phyloP scores from a whole-genome alignment of 2,888 invertebrate genomes.

The Poecilus cupreus region DNA sequence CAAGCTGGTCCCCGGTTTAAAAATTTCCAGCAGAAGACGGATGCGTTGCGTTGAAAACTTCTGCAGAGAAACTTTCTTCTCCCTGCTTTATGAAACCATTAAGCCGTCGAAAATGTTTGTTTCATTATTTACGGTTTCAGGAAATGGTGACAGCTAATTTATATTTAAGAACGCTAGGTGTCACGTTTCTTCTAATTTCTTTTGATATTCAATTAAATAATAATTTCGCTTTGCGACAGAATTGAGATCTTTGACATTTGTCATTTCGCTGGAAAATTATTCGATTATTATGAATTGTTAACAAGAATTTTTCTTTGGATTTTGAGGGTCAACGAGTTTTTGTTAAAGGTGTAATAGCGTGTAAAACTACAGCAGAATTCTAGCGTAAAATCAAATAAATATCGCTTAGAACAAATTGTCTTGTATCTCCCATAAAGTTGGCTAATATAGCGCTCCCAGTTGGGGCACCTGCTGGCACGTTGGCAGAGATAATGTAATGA shows the following conservation, averaged over 20 bases:
- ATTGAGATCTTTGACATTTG: background rate
- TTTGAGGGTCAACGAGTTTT: too few species aligned
- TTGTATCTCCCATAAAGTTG: background rate
- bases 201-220: conserved; percentile 24
- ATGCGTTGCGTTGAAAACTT: conserved; percentile 5
- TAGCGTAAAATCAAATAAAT: too few species aligned
- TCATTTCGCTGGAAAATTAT: background rate
- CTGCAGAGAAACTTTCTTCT: conserved; percentile 9
- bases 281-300: background rate
- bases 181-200: conserved; percentile 29
- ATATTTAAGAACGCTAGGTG: conserved; percentile 46
- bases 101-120: conserved; percentile 43
- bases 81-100: conserved; percentile 50
- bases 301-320: too few species aligned
- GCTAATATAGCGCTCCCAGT: background rate
- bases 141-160: conserved; percentile 53
- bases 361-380: too few species aligned
- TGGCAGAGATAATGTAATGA: conserved; percentile 45
- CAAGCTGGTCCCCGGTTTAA: background rate
- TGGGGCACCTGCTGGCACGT: conserved; percentile 24
- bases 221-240: background rate
- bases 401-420: too few species aligned
- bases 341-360: too few species aligned
- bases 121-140: conserved; percentile 52
- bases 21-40: conserved; percentile 20